Evolutionary conservation across 2,113 vertebrate genomes (phyloP).

Genomic region (Pagrus major): DNA sequence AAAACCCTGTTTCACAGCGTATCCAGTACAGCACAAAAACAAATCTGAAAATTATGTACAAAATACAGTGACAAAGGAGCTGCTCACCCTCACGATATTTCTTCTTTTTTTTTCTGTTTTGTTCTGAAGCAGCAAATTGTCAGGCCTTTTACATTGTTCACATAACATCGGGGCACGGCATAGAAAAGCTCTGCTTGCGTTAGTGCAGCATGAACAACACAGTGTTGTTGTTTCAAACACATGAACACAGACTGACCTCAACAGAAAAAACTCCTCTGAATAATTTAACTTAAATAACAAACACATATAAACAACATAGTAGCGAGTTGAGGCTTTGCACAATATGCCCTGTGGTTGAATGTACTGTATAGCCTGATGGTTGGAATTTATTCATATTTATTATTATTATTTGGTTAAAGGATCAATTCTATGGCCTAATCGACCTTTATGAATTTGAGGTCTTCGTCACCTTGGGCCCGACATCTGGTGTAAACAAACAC

Average conservation of each 20-base stretch:
- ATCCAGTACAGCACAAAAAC: conserved; percentile 92
- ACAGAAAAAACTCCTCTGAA: conserved; percentile 75
- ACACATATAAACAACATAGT: conserved; percentile 79
- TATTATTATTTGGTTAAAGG: conserved; percentile 58
- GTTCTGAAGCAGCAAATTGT: conserved; percentile 77
- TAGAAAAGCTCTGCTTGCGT: conserved; percentile 77
- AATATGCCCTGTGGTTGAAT: conserved; percentile 46
- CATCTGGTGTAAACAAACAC: conserved; percentile 68
- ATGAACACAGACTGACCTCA: conserved; percentile 81
- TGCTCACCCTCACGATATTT: conserved; percentile 67
- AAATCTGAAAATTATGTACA: conserved; percentile 90
- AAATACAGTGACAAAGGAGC: conserved; percentile 79
- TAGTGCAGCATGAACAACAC: conserved; percentile 79
- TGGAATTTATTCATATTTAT: conserved; percentile 25
- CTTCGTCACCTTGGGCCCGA: conserved; percentile 41
- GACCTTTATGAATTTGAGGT: conserved; percentile 44
- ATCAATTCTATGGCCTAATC: conserved; percentile 37
- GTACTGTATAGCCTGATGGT: conserved; percentile 31
- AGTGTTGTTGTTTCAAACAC: conserved; percentile 78
- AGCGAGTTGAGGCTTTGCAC: conserved; percentile 65
- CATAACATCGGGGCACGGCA: conserved; percentile 76
- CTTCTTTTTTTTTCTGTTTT: conserved; percentile 44
- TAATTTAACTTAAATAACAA: conserved; percentile 89
- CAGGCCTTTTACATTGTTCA: conserved; percentile 74
- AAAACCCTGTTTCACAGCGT: conserved; percentile 95